phyloP scores from a whole-genome alignment of 2,113 vertebrate species.

The Peromyscus polionotus region DNA sequence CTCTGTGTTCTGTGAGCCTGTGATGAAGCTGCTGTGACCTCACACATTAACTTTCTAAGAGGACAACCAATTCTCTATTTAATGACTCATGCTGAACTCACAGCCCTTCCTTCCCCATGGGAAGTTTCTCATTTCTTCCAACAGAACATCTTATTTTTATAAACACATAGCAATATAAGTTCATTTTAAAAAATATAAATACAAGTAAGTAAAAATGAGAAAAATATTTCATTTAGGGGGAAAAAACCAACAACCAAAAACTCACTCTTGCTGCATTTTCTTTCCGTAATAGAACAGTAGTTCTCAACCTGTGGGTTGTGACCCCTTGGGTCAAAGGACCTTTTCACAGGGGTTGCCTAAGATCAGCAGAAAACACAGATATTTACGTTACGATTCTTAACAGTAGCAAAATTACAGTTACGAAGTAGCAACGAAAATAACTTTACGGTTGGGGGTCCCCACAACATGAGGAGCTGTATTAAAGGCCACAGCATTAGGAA shows the following conservation, averaged over 20 bases:
- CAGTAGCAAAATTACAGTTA: neutral
- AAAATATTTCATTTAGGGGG: neutral
- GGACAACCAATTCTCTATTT: constrained; percentile 51
- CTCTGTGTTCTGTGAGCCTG: neutral
- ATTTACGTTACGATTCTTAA: neutral
- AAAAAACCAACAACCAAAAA: neutral
- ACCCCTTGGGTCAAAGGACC: neutral
- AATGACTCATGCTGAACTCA: constrained; percentile 46
- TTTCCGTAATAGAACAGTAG: neutral
- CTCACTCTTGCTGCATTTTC: neutral
- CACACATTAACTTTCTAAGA: neutral
- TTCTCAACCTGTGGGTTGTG: neutral
- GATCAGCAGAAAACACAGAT: neutral
- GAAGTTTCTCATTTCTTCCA: constrained; percentile 33
- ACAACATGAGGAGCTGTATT: neutral
- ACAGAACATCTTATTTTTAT: constrained; percentile 52
- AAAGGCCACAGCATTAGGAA: neutral
- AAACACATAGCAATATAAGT: neutral
- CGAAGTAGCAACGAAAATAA: neutral
- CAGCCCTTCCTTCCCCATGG: neutral
- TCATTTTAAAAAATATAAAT: neutral
- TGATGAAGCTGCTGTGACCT: neutral
- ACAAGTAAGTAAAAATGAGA: neutral
- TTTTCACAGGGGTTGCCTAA: neutral
- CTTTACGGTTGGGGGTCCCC: neutral